These are phyloP conservation scores for Sarcophaga caerulescens DNA, from an alignment of 2,888 invertebrate species.

Conservation along the genomic window DNA sequence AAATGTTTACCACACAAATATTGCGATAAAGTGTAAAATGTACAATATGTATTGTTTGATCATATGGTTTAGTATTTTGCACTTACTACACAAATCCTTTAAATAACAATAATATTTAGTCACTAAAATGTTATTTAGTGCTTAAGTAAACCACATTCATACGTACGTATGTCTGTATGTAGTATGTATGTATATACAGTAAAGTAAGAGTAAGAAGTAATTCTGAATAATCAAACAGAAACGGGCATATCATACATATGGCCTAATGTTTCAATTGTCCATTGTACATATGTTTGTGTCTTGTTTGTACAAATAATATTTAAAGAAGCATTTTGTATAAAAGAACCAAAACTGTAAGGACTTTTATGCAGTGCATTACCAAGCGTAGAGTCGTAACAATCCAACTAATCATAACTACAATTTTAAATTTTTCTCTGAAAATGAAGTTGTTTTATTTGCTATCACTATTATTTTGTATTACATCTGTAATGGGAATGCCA, in stretches of 20 bases:
- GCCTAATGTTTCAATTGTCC: constrained; percentile 22
- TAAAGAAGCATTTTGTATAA: constrained; percentile 50
- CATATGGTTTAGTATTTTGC: constrained; percentile 52
- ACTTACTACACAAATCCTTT: constrained; percentile 55
- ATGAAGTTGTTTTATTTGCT: constrained; percentile 58
- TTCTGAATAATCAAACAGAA: too few species aligned
- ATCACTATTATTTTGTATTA: constrained; percentile 43
- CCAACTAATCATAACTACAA: not conserved
- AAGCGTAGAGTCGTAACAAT: constrained; percentile 26
- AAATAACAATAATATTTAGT: constrained; percentile 57
- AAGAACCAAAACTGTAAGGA: constrained; percentile 34
- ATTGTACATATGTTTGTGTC: not conserved
- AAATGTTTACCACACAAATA: constrained; percentile 37
- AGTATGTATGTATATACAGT: not conserved
- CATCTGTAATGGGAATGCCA: constrained; percentile 57
- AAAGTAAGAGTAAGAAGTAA: not conserved
- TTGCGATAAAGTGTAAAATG: not conserved
- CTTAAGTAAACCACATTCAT: constrained; percentile 26
- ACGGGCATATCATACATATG: constrained; percentile 19
- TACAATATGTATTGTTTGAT: constrained; percentile 59
- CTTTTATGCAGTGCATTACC: constrained; percentile 40
- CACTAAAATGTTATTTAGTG: constrained; percentile 41
- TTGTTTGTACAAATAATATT: not conserved
- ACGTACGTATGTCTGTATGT: not conserved
- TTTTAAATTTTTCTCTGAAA: not conserved